Conservation (phyloP, 1,140 invertebrate species). For the Nixonia krombeini region DNA sequence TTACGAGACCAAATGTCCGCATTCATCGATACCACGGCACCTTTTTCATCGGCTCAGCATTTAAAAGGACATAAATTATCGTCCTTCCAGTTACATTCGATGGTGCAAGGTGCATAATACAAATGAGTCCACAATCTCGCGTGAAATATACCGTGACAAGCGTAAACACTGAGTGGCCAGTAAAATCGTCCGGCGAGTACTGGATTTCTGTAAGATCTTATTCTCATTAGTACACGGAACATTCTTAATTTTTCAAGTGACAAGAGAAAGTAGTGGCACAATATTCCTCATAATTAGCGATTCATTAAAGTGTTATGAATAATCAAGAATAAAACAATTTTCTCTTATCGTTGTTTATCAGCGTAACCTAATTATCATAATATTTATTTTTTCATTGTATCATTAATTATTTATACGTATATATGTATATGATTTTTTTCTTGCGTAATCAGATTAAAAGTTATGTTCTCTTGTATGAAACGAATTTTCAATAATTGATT, state of each 20-base stretch:
- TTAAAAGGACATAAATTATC: slow-evolving; percentile 31
- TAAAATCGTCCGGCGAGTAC: slow-evolving; percentile 15
- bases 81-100: slow-evolving; percentile 11
- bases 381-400: neutral
- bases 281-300: slow-evolving; percentile 25
- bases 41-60: slow-evolving; percentile 18
- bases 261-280: slow-evolving; percentile 15
- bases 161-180: slow-evolving; percentile 23
- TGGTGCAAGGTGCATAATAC: slow-evolving; percentile 28
- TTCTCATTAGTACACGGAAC: slow-evolving; percentile 15
- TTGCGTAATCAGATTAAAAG: too few species aligned
- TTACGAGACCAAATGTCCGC: slow-evolving; percentile 12
- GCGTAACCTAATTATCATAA: neutral
- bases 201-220: slow-evolving; percentile 23
- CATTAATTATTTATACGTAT: neutral
- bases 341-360: neutral
- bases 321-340: neutral
- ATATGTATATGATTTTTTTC: too few species aligned
- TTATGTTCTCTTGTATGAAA: too few species aligned
- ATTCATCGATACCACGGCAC: slow-evolving; percentile 11
- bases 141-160: slow-evolving; percentile 42
- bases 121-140: slow-evolving; percentile 29
- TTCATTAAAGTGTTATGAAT: slow-evolving; percentile 10
- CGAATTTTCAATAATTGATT: too few species aligned
- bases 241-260: slow-evolving; percentile 4